Percentiles rank a stretch among this genome's conserved stretches.
Evolutionary conservation across 2,797 vertebrate species (phyloP).

Genomic region (Alcedo atthis): DNA sequence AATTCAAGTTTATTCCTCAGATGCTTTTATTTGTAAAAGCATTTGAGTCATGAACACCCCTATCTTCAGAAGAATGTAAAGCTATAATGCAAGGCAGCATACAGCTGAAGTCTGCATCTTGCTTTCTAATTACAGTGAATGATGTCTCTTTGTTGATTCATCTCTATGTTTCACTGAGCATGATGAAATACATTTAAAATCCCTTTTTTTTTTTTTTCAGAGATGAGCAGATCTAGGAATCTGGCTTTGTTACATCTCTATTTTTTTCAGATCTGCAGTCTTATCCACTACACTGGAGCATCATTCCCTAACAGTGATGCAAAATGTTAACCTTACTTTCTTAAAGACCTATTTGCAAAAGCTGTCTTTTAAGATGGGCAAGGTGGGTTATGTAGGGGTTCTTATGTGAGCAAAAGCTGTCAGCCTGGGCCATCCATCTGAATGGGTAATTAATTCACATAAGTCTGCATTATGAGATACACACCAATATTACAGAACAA

Average conservation of each 20-base stretch:
- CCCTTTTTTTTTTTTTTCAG: not conserved
- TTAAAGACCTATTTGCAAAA: not conserved
- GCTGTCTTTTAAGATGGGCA: not conserved
- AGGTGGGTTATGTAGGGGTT: not conserved
- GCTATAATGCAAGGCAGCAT: not conserved
- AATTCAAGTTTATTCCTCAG: not conserved
- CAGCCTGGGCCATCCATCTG: slow-evolving; percentile 21
- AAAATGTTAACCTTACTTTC: slow-evolving; percentile 15
- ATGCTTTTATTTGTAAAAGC: not conserved
- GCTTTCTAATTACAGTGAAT: not conserved
- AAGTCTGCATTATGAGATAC: slow-evolving; percentile 36
- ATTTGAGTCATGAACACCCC: not conserved
- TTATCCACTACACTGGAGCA: not conserved
- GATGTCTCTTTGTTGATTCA: not conserved
- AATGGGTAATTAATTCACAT: slow-evolving; percentile 74
- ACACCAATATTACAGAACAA: slow-evolving; percentile 42
- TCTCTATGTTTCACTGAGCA: not conserved
- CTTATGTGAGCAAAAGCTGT: slow-evolving; percentile 10
- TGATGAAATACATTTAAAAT: not conserved
- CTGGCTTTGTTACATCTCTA: not conserved
- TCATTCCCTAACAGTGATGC: not conserved
- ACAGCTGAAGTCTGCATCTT: not conserved
- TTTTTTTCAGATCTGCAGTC: not conserved
- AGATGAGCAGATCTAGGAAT: not conserved
- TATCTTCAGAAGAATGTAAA: not conserved